These are phyloP conservation scores for Takifugu ocellatus DNA, from an alignment of 2,797 vertebrate genomes.

Conservation along the genomic window DNA sequence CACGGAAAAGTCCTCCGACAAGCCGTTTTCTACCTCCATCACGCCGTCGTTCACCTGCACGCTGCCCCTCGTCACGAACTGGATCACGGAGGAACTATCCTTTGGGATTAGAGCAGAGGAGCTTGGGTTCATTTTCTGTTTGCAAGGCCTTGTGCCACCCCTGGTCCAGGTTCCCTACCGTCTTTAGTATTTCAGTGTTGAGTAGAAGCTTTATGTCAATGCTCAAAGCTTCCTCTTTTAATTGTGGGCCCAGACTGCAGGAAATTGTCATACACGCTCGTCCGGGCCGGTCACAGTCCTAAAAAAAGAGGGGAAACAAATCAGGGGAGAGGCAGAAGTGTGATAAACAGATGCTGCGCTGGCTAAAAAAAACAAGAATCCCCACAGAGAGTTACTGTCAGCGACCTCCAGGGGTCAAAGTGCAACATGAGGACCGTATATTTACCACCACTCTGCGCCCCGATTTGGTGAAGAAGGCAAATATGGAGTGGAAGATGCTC, in stretches of 20 bases:
- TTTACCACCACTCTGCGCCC: conserved; percentile 96
- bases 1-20: conserved; percentile 86
- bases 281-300: conserved; percentile 93
- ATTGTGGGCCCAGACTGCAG: conserved; percentile 84
- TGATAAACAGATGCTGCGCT: conserved; percentile 45
- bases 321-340: conserved; percentile 16
- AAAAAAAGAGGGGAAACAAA: conserved; percentile 15
- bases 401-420: conserved; percentile 42
- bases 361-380: conserved; percentile 21
- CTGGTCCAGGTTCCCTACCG: conserved; percentile 67
- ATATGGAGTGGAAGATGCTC: conserved; percentile 97
- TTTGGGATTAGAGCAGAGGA: conserved; percentile 45
- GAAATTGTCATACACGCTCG: conserved; percentile 84
- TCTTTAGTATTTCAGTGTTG: conserved; percentile 95
- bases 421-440: conserved; percentile 6
- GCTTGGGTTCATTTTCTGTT: not conserved
- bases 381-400: conserved; percentile 17
- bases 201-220: conserved; percentile 88
- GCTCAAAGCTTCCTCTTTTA: conserved; percentile 86
- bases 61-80: conserved; percentile 87
- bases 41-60: conserved; percentile 80
- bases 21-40: conserved; percentile 83
- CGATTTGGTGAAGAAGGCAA: conserved; percentile 96
- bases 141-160: not conserved
- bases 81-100: conserved; percentile 96